phyloP scores from a whole-genome alignment of 2,797 vertebrate species.

The Scleropages formosus region DNA sequence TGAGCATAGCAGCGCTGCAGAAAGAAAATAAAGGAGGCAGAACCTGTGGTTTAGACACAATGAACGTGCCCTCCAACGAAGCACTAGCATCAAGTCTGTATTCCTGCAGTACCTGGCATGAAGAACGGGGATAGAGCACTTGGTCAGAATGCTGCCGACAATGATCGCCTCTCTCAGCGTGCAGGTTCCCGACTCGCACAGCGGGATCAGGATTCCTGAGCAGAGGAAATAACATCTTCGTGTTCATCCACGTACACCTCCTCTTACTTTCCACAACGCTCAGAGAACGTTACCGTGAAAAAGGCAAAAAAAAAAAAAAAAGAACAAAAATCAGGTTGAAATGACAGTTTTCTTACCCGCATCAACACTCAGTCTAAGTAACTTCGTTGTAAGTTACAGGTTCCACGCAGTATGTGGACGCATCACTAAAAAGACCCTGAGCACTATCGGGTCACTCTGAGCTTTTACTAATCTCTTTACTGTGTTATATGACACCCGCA shows the following conservation, averaged over 20 bases:
- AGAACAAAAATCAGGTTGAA: too few species aligned
- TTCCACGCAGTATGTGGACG: too few species aligned
- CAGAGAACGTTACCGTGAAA: too few species aligned
- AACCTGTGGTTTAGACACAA: neutral
- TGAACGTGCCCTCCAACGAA: neutral
- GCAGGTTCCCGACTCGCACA: conserved; percentile 93
- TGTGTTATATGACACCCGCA: too few species aligned
- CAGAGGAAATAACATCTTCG: neutral
- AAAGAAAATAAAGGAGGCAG: neutral
- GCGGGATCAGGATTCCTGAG: conserved; percentile 87
- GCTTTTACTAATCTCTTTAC: too few species aligned
- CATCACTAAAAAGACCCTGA: too few species aligned
- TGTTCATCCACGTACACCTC: neutral
- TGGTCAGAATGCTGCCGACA: conserved; percentile 90
- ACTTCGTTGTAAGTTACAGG: too few species aligned
- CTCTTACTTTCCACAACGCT: too few species aligned
- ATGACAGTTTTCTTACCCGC: too few species aligned
- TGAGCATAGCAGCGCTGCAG: conserved; percentile 89
- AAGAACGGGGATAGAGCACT: conserved; percentile 93
- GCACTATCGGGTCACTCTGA: too few species aligned
- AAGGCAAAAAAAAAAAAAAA: too few species aligned
- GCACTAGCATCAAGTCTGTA: neutral
- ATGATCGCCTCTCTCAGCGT: conserved; percentile 93
- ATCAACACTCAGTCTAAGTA: too few species aligned
- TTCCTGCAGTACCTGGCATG: conserved; percentile 84